Evolutionary conservation across 2,113 vertebrate genomes (phyloP), one percentile per base, ranked within the genome.

Genomic region (Pelodiscus sinensis): DNA sequence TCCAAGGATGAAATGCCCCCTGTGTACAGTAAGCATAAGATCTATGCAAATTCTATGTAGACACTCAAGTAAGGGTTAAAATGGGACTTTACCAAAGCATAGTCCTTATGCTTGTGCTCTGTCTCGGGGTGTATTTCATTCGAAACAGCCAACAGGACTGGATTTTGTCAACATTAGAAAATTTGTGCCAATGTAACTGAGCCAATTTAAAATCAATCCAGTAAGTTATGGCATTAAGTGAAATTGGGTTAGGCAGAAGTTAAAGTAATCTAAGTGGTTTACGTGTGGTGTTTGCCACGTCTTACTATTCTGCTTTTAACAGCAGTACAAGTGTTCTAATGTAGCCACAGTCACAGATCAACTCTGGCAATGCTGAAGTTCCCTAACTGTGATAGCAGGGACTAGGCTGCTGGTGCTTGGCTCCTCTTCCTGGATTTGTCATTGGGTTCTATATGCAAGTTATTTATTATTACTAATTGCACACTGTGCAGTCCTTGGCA

Each of bases 1-100:
- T 91, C 60, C 85, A 81, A 83, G 91, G 82, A 87, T 80, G 90
- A 91, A 93, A 92, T 88, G 8, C 7, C 58, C 89, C 71, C 90
- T 55, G 55, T n/a, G 14, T 78, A 15, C 60, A 15, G 82, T 85
- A 85, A 92, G 86, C 84, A 84, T 27, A 58, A 65, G 86, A 55
- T 19, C 78, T 84, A 89, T 89, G 52, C 35, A 81, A 60, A 58
- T 87, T 89, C 78, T 71, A n/a, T 9, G 68, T 60, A 31, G 35
- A 71, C 21, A 15, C 62, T 50, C 27, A 38, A 79, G 2, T 78
- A 31, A 0, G 50, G 1, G n/a, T 77, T 85, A 78, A 62, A 55
- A 73, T 5, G 65, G 10, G 13, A 73, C 71, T 50, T 25, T 91
- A 92, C 57, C 77, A 85, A 65, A 1, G 54, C 80, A 60, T 55